phyloP scores from a whole-genome alignment of 2,797 vertebrate genomes.

The Hylomyscus alleni region DNA sequence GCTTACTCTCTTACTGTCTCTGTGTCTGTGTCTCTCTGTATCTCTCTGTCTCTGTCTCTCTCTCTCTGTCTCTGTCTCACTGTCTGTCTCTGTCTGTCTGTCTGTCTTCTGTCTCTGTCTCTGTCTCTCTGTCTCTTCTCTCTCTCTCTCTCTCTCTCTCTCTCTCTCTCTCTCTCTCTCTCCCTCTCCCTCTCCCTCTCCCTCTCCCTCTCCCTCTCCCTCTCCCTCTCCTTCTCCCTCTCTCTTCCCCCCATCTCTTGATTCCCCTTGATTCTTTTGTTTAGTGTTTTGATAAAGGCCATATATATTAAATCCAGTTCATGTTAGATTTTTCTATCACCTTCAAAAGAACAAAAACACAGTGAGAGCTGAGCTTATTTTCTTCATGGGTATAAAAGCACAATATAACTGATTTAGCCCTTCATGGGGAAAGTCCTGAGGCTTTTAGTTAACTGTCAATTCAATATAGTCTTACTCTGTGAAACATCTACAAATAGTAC shows the following conservation, averaged over 20 bases:
- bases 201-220: too few species aligned
- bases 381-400: background rate
- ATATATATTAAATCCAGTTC: slow-evolving; percentile 14
- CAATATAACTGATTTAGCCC: slow-evolving; percentile 30
- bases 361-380: slow-evolving; percentile 47
- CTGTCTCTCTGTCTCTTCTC: too few species aligned
- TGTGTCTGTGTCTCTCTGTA: too few species aligned
- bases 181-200: too few species aligned
- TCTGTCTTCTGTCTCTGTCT: too few species aligned
- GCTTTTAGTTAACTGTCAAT: slow-evolving; percentile 30
- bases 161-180: too few species aligned
- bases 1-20: too few species aligned
- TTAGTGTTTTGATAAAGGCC: slow-evolving; percentile 4
- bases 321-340: slow-evolving; percentile 48
- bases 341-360: slow-evolving; percentile 50
- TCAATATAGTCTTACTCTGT: slow-evolving; percentile 40
- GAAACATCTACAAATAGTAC: slow-evolving; percentile 9
- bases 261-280: background rate
- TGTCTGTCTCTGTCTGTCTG: too few species aligned
- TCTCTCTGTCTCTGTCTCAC: too few species aligned
- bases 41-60: too few species aligned
- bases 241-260: background rate
- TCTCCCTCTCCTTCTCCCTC: background rate
- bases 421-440: background rate
- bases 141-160: too few species aligned